A percentile compares a stretch with the other conserved stretches of the same genome.
Conservation (phyloP, 2,113 vertebrate species). For the Calidris pygmaea region DNA sequence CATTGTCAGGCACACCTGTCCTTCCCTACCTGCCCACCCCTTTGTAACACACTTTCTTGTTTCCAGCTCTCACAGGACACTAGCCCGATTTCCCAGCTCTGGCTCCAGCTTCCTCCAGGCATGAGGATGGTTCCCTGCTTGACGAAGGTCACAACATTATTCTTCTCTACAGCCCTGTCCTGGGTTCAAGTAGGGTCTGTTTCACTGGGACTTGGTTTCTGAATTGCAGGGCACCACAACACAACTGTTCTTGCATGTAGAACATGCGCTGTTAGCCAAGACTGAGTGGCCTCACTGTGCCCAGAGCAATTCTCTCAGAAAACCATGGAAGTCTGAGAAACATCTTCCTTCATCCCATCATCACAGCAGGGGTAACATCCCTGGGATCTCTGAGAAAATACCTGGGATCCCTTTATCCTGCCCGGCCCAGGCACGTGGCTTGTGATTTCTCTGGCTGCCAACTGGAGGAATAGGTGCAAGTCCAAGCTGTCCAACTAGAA, state of each 20-base stretch:
- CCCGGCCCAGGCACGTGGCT: rapidly evolving
- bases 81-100: background rate
- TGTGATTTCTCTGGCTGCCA: background rate
- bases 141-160: background rate
- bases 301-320: background rate
- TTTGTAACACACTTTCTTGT: background rate
- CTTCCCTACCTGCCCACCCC: background rate
- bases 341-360: background rate
- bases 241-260: background rate
- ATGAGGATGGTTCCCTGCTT: background rate
- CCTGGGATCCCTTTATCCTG: background rate
- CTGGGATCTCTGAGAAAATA: background rate
- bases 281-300: background rate
- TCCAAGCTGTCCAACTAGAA: background rate
- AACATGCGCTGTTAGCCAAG: background rate
- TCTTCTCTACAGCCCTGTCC: background rate
- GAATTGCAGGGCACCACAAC: background rate
- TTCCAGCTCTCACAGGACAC: background rate
- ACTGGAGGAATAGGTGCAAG: background rate
- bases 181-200: background rate
- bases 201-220: background rate
- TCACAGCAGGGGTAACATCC: background rate
- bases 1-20: background rate
- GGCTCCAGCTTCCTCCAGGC: background rate
- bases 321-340: background rate